phyloP scores from a whole-genome alignment of 2,113 vertebrate species.

The Lamprotornis superbus region DNA sequence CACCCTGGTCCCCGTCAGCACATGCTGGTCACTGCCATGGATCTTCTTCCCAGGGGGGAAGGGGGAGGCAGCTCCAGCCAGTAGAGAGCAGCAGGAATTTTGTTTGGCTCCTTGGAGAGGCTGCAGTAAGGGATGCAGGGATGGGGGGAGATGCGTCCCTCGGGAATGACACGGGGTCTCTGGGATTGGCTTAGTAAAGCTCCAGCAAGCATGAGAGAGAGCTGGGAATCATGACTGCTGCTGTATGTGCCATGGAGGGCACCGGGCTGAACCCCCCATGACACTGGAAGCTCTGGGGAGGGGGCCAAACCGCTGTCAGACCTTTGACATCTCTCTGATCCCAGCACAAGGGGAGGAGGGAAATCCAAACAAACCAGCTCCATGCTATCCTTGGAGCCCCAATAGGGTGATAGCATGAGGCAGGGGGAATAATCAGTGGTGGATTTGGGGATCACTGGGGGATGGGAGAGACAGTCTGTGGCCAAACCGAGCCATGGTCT shows the following conservation, averaged over 20 bases:
- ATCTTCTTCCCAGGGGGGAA: not conserved
- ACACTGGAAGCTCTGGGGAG: not conserved
- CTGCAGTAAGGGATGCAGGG: not conserved
- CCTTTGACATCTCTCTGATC: not conserved
- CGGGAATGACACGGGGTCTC: not conserved
- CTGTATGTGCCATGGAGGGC: not conserved
- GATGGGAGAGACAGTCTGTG: not conserved
- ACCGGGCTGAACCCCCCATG: not conserved
- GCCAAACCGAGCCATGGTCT: fast-evolving
- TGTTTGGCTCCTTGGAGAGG: not conserved
- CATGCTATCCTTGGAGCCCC: fast-evolving
- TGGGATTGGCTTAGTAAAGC: not conserved
- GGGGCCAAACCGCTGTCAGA: fast-evolving
- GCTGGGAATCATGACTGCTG: not conserved
- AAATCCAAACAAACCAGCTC: not conserved
- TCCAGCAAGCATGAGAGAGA: not conserved
- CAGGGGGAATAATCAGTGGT: fast-evolving
- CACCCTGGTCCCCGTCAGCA: not conserved
- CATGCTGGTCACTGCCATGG: not conserved
- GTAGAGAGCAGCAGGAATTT: slow-evolving; percentile 6
- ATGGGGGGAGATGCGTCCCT: fast-evolving
- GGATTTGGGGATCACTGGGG: not conserved
- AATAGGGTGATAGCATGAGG: fast-evolving
- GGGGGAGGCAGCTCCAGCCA: not conserved
- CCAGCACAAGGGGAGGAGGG: fast-evolving